Evolutionary conservation across 2,888 invertebrate genomes (phyloP).

Genomic region (Stegana nigrithorax): DNA sequence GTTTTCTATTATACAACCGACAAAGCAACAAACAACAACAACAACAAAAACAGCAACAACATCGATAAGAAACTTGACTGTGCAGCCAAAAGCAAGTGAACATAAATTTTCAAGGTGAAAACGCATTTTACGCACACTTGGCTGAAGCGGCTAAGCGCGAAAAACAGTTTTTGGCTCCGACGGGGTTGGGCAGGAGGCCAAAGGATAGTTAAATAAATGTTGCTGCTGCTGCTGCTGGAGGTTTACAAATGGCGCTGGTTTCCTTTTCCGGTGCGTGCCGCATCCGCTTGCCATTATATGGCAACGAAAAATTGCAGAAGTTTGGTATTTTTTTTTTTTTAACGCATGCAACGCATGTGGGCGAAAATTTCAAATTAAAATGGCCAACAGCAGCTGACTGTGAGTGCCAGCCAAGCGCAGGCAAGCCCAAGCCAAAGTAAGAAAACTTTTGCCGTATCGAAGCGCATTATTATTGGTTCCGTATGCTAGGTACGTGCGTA

Average conservation of each 20-base stretch:
- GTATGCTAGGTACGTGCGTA: conserved; percentile 1
- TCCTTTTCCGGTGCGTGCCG: conserved; percentile 43
- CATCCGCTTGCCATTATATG: conserved; percentile 1
- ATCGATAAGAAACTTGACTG: no score
- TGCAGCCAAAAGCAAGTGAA: background rate
- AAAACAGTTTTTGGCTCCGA: conserved; percentile 36
- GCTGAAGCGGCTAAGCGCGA: background rate
- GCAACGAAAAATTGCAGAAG: conserved; percentile 34
- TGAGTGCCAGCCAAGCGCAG: background rate
- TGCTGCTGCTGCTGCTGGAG: no score
- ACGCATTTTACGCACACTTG: conserved; percentile 43
- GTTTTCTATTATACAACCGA: conserved; percentile 49
- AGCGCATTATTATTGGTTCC: conserved; percentile 14
- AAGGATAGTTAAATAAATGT: background rate
- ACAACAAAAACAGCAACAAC: background rate
- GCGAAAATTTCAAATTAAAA: background rate
- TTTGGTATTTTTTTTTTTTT: conserved; percentile 14
- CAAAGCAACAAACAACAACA: background rate
- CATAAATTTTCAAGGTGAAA: conserved; percentile 40
- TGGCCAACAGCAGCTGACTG: background rate
- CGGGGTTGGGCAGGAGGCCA: conserved; percentile 28
- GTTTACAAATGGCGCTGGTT: conserved; percentile 56
- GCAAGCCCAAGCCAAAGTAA: background rate
- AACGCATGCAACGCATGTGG: background rate
- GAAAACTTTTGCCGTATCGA: conserved; percentile 8